phyloP scores from a whole-genome alignment of 2,888 invertebrate species.

The Parthenolecanium corni region DNA sequence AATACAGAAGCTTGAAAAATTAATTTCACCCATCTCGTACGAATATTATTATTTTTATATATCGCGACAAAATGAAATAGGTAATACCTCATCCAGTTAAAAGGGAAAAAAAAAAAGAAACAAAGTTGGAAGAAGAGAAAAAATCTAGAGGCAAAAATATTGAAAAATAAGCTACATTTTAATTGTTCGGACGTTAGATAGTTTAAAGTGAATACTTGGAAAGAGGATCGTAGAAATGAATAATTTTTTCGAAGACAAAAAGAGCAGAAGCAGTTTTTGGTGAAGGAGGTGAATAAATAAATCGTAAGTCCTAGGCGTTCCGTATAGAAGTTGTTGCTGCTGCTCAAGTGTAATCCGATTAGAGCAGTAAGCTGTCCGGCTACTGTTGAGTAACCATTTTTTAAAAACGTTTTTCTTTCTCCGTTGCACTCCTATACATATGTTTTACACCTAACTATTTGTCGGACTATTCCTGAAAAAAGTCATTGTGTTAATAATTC shows the following conservation, averaged over 20 bases:
- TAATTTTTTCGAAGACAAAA: not conserved
- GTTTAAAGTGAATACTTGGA: not conserved
- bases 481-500: too few relatives aligned
- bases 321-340: slow-evolving; percentile 21
- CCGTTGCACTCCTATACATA: too few relatives aligned
- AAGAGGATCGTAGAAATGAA: not conserved
- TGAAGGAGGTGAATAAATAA: slow-evolving; percentile 8
- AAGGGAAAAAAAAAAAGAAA: not conserved
- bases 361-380: slow-evolving; percentile 25
- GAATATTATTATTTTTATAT: slow-evolving; percentile 18
- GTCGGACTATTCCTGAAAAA: too few relatives aligned
- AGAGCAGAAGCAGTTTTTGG: not conserved
- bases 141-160: too few relatives aligned
- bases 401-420: too few relatives aligned
- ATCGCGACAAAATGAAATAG: slow-evolving; percentile 13
- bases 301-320: slow-evolving; percentile 24
- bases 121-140: too few relatives aligned
- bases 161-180: too few relatives aligned
- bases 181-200: not conserved
- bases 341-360: slow-evolving; percentile 20
- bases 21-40: slow-evolving; percentile 12
- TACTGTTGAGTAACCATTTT: slow-evolving; percentile 12
- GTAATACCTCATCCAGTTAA: too few relatives aligned
- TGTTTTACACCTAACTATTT: too few relatives aligned
- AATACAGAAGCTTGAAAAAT: slow-evolving; percentile 25